phyloP scores from a whole-genome alignment of 2,888 invertebrate genomes.

The Caenorhabditis auriculariae region DNA sequence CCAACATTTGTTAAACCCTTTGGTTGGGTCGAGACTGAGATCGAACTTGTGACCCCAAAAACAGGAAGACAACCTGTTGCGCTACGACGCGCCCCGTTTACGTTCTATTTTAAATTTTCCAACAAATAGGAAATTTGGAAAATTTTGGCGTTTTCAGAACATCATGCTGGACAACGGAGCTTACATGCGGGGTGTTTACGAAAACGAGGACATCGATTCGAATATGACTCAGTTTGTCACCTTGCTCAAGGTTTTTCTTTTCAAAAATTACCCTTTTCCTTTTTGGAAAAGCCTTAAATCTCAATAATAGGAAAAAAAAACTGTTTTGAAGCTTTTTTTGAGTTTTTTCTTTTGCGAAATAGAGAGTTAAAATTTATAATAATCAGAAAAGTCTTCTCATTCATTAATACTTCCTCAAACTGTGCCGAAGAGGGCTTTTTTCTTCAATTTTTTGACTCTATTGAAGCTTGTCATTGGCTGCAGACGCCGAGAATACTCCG shows the following conservation, averaged over 20 bases:
- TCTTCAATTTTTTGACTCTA: neutral
- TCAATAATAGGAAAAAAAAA: neutral
- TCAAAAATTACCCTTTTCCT: no score
- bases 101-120: no score
- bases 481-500: conserved; percentile 52
- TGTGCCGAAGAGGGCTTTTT: neutral
- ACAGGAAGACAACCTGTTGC: no score
- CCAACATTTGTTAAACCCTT: no score
- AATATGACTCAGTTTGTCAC: conserved; percentile 48
- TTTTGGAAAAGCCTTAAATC: no score
- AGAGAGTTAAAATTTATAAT: neutral
- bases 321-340: neutral
- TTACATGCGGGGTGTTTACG: conserved; percentile 42
- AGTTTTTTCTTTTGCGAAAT: neutral
- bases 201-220: conserved; percentile 52
- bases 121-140: neutral
- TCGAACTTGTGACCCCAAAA: no score
- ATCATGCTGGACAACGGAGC: conserved; percentile 54
- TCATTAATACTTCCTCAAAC: no score
- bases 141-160: conserved; percentile 24
- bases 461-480: neutral
- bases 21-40: no score
- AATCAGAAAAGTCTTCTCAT: no score
- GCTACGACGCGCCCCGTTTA: no score
- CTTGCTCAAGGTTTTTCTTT: conserved; percentile 45